phyloP scores from a whole-genome alignment of 2,888 invertebrate genomes.

The Carterocephalus palaemon region DNA sequence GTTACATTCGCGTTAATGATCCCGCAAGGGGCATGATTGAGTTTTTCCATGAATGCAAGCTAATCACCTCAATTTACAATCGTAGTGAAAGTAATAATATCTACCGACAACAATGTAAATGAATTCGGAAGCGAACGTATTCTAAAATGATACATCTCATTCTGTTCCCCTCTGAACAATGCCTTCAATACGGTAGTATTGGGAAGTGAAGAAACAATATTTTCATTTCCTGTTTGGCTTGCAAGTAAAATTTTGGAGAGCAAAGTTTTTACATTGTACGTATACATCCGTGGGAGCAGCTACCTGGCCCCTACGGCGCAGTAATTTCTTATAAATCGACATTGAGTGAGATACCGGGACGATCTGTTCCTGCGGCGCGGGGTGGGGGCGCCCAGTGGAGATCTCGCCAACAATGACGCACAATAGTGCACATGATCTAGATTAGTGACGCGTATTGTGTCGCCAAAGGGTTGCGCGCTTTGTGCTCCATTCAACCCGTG shows the following conservation, averaged over 20 bases:
- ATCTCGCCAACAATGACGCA: constrained; percentile 49
- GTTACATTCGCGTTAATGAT: constrained; percentile 59
- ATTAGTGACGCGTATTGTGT: constrained; percentile 77
- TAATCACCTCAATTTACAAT: constrained; percentile 45
- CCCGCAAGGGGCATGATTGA: constrained; percentile 40
- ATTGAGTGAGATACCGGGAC: constrained; percentile 74
- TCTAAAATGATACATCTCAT: constrained; percentile 41
- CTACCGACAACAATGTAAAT: constrained; percentile 38
- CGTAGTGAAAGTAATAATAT: constrained; percentile 44
- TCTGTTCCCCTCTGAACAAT: constrained; percentile 30
- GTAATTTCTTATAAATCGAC: constrained; percentile 77
- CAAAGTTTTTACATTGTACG: constrained; percentile 62
- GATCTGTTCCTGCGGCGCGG: constrained; percentile 46
- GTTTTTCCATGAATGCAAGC: constrained; percentile 42
- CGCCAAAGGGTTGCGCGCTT: constrained; percentile 73
- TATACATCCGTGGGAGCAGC: constrained; percentile 66
- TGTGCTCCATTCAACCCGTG: constrained; percentile 54
- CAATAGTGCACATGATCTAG: constrained; percentile 75
- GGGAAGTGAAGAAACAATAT: constrained; percentile 64
- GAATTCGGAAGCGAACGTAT: constrained; percentile 42
- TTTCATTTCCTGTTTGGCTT: constrained; percentile 72
- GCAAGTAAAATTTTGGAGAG: constrained; percentile 55
- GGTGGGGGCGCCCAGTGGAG: constrained; percentile 33
- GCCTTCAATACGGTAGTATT: constrained; percentile 43
- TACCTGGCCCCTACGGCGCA: constrained; percentile 70